Evolutionary conservation across 1,140 invertebrate species (phyloP).

Genomic region (Sitophilus oryzae): DNA sequence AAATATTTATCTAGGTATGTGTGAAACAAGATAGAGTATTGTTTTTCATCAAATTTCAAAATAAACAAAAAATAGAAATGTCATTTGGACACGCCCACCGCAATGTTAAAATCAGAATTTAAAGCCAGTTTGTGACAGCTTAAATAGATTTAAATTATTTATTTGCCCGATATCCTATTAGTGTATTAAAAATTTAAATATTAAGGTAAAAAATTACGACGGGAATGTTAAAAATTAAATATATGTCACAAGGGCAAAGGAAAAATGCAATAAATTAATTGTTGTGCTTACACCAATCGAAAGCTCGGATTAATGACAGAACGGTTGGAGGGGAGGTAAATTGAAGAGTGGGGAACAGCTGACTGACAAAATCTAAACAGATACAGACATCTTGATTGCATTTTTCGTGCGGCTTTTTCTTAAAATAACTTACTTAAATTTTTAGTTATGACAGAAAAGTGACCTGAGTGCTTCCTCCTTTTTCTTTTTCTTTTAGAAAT

Average conservation of each 20-base stretch:
- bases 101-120: too few species aligned
- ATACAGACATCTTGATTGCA: slow-evolving; percentile 34
- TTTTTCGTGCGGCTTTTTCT: slow-evolving; percentile 25
- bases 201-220: too few species aligned
- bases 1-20: background rate
- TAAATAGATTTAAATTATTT: too few species aligned
- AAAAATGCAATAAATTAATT: slow-evolving; percentile 21
- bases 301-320: slow-evolving; percentile 9
- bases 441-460: slow-evolving; percentile 36
- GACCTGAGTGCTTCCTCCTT: slow-evolving; percentile 21
- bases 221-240: slow-evolving; percentile 8
- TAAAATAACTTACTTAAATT: slow-evolving; percentile 23
- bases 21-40: background rate
- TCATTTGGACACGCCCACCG: background rate
- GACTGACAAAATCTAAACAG: slow-evolving; percentile 34
- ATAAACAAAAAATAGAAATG: background rate
- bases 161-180: too few species aligned
- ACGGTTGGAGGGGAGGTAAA: slow-evolving; percentile 6
- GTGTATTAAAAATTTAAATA: too few species aligned
- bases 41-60: background rate
- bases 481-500: slow-evolving; percentile 19
- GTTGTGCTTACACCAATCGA: slow-evolving; percentile 3
- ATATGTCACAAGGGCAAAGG: slow-evolving; percentile 22
- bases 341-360: slow-evolving; percentile 34
- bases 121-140: too few species aligned